Conservation (phyloP, 2,888 invertebrate genomes). For the Myopa testacea region DNA sequence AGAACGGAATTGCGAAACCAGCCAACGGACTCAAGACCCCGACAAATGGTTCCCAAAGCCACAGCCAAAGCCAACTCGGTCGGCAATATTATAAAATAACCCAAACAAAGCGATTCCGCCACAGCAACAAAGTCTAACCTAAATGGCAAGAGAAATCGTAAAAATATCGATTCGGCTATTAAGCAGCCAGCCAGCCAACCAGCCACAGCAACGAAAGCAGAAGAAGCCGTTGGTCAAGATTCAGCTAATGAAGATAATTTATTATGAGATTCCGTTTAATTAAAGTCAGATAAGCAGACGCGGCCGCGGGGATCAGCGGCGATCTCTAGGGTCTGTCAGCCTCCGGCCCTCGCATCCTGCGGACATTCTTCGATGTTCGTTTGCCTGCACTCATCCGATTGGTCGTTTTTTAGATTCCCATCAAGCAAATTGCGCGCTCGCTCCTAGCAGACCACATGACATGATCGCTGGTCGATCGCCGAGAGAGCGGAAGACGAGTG, state of each 20-base stretch:
- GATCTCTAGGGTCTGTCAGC: slow-evolving; percentile 17
- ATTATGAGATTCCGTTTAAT: slow-evolving; percentile 69
- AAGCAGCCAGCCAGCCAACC: slow-evolving; percentile 2
- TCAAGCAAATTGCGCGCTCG: slow-evolving; percentile 43
- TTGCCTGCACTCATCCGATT: slow-evolving; percentile 43
- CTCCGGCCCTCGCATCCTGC: slow-evolving; percentile 27
- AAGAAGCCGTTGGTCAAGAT: slow-evolving; percentile 50
- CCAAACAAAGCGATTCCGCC: neutral
- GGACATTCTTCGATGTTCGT: slow-evolving; percentile 35
- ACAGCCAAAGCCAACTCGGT: slow-evolving; percentile 1
- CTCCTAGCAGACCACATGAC: neutral
- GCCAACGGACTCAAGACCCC: neutral
- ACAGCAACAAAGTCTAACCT: neutral
- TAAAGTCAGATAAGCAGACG: slow-evolving; percentile 65
- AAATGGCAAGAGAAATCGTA: slow-evolving; percentile 19
- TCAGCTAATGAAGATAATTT: slow-evolving; percentile 68
- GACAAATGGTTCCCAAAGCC: slow-evolving; percentile 1
- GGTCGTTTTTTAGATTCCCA: slow-evolving; percentile 57
- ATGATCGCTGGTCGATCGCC: neutral
- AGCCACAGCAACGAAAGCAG: neutral
- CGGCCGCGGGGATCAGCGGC: slow-evolving; percentile 42
- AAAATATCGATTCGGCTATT: slow-evolving; percentile 18
- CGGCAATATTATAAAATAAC: neutral
- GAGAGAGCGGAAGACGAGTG: neutral
- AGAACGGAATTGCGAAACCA: slow-evolving; percentile 1